These are phyloP conservation scores for Trilocha varians DNA, from an alignment of 2,888 invertebrate genomes.

Conservation along the genomic window DNA sequence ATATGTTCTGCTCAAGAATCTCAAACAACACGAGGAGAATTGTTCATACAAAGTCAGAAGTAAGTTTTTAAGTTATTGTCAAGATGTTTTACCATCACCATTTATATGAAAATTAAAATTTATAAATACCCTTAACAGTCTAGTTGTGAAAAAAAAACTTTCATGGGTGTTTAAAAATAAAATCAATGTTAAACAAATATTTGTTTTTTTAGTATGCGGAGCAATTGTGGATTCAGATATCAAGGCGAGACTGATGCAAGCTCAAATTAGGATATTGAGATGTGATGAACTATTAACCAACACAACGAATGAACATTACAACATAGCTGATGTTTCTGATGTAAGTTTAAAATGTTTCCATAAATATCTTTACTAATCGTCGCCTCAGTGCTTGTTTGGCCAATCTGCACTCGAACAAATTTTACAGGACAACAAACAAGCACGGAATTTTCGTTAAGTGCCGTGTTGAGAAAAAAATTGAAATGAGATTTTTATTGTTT, in stretches of 20 bases:
- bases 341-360: slow-evolving; percentile 22
- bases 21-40: slow-evolving; percentile 27
- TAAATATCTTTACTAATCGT: too few relatives aligned
- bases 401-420: too few relatives aligned
- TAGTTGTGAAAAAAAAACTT: too few relatives aligned
- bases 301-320: slow-evolving; percentile 12
- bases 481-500: too few relatives aligned
- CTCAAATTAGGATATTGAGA: slow-evolving; percentile 30
- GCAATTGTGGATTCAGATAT: slow-evolving; percentile 22
- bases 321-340: slow-evolving; percentile 19
- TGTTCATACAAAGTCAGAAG: slow-evolving; percentile 29
- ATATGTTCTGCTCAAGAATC: slow-evolving; percentile 25
- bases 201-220: slow-evolving; percentile 17
- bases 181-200: too few relatives aligned
- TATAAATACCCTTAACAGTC: too few relatives aligned
- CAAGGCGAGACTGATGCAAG: slow-evolving; percentile 18
- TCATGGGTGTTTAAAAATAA: too few relatives aligned
- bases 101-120: background rate
- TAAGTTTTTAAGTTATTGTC: slow-evolving; percentile 9
- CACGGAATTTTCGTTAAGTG: too few relatives aligned
- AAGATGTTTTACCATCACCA: background rate
- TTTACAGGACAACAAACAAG: too few relatives aligned
- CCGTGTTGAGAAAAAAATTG: too few relatives aligned
- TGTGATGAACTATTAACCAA: slow-evolving; percentile 39
- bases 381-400: too few relatives aligned